phyloP scores from a whole-genome alignment of 2,113 vertebrate species.

The Orthonyx spaldingii region DNA sequence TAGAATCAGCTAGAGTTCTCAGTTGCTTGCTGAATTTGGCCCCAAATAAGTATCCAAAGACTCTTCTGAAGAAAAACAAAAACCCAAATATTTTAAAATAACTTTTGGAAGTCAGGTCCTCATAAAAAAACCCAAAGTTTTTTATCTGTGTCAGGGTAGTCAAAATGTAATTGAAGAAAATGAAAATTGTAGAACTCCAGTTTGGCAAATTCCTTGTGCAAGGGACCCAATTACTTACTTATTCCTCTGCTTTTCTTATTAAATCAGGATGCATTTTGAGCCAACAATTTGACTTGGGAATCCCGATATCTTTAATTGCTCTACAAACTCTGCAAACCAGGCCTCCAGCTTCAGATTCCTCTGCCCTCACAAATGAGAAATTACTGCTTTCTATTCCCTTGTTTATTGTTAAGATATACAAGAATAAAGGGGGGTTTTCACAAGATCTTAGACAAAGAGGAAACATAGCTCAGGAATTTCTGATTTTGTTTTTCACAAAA shows the following conservation, averaged over 20 bases:
- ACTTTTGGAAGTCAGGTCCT: not conserved
- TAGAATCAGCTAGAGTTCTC: not conserved
- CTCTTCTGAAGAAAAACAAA: not conserved
- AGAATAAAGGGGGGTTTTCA: not conserved
- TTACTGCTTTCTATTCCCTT: not conserved
- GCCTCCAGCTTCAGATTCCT: not conserved
- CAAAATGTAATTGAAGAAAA: not conserved
- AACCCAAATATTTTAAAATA: not conserved
- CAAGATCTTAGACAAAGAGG: not conserved
- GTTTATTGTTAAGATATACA: not conserved
- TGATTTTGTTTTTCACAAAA: not conserved
- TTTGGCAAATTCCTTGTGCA: not conserved
- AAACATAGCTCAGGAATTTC: not conserved
- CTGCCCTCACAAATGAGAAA: not conserved
- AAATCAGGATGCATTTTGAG: not conserved
- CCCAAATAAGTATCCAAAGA: not conserved
- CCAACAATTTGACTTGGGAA: not conserved
- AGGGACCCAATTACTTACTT: not conserved
- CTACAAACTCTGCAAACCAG: not conserved
- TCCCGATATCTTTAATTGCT: not conserved
- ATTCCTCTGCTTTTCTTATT: not conserved
- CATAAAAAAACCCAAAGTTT: not conserved
- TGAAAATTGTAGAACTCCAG: not conserved
- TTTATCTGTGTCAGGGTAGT: not conserved
- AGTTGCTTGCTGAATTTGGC: not conserved